These are phyloP conservation scores for Hirtodrosophila cameraria DNA, from an alignment of 2,888 invertebrate genomes.

Conservation along the genomic window DNA sequence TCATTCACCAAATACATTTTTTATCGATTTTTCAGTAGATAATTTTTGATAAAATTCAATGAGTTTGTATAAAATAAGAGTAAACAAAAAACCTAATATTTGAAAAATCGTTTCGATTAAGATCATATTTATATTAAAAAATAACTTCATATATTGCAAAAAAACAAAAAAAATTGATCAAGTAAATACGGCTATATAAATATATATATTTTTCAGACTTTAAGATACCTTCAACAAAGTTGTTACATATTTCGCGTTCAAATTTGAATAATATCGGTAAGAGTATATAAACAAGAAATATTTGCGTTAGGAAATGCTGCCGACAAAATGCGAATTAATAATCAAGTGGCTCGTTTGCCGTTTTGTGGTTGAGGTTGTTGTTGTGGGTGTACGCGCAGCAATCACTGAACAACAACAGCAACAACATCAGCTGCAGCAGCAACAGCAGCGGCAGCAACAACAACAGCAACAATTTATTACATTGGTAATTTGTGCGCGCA, in stretches of 20 bases:
- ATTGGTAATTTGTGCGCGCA: slow-evolving; percentile 60
- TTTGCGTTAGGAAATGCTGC: slow-evolving; percentile 68
- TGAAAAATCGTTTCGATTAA: too few species aligned
- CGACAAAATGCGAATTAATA: slow-evolving; percentile 72
- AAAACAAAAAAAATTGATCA: background rate
- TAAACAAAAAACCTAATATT: too few species aligned
- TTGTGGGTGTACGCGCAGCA: slow-evolving; percentile 51
- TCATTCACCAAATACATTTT: too few species aligned
- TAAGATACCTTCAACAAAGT: too few species aligned
- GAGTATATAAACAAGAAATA: slow-evolving; percentile 33
- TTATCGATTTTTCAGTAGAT: too few species aligned
- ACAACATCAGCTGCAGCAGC: slow-evolving; percentile 13
- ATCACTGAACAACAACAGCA: slow-evolving; percentile 43
- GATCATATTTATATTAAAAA: too few species aligned
- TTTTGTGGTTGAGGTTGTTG: background rate
- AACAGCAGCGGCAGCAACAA: slow-evolving; percentile 15
- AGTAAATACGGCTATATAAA: background rate
- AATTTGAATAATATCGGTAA: too few species aligned
- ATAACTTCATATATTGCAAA: too few species aligned
- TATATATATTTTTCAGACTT: too few species aligned
- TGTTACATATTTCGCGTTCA: too few species aligned
- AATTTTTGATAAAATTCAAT: too few species aligned
- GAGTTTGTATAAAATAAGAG: too few species aligned
- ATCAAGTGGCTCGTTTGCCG: slow-evolving; percentile 33
- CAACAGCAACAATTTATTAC: slow-evolving; percentile 50